A percentile compares a stretch with the other conserved stretches of the same genome.
Conservation (phyloP, 1,140 invertebrate species). For the Steinernema feltiae region DNA sequence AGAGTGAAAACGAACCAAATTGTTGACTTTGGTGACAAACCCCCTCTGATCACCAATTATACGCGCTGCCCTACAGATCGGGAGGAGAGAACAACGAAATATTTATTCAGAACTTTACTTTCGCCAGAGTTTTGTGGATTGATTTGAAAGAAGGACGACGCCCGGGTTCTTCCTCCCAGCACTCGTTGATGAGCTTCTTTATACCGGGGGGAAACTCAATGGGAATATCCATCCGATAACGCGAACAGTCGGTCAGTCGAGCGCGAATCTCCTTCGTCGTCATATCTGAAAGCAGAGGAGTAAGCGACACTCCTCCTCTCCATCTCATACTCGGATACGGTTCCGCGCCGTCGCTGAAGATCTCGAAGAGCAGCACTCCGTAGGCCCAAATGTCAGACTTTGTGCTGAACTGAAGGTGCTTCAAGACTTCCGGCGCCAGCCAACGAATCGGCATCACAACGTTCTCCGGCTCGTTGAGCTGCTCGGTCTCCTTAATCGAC, state of each 20-base stretch:
- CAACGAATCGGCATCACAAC: constrained; percentile 69
- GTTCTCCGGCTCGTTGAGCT: constrained; percentile 65
- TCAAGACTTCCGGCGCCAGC: constrained; percentile 74
- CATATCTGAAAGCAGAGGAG: constrained; percentile 27
- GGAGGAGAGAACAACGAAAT: too few species aligned
- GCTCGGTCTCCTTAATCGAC: constrained; percentile 62
- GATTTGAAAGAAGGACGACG: constrained; percentile 24
- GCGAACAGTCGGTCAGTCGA: neutral
- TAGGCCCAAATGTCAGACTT: constrained; percentile 83
- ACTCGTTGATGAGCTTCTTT: constrained; percentile 18
- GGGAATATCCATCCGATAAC: constrained; percentile 22
- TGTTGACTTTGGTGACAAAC: too few species aligned
- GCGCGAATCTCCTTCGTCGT: neutral
- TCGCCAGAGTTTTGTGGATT: constrained; percentile 1
- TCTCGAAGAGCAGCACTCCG: constrained; percentile 80
- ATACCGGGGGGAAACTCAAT: constrained; percentile 18
- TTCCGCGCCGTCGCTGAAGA: constrained; percentile 66
- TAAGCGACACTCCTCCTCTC: constrained; percentile 24
- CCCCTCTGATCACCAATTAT: too few species aligned
- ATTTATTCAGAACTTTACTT: neutral
- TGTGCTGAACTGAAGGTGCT: constrained; percentile 69
- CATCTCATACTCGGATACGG: constrained; percentile 15
- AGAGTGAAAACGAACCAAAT: too few species aligned
- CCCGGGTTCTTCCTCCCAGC: constrained; percentile 29
- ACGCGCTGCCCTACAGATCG: too few species aligned